Percentiles rank a stretch among this genome's conserved stretches.
These are phyloP conservation scores for Ornithoptera alexandrae DNA, from an alignment of 2,888 invertebrate genomes.

Conservation along the genomic window DNA sequence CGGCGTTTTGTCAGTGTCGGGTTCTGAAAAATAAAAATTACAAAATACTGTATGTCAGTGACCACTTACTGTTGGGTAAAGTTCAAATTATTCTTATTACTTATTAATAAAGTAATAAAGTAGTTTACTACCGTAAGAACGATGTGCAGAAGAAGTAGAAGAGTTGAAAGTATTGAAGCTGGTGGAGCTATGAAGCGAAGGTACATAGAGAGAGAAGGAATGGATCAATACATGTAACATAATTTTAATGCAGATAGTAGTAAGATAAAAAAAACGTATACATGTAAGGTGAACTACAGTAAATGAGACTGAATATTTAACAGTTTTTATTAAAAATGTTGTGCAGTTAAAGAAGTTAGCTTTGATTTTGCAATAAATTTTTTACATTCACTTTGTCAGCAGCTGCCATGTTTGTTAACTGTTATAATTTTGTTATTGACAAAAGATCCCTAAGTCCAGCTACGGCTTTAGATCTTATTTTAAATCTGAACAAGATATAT, in stretches of 20 bases:
- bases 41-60: slow-evolving; percentile 39
- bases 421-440: too few species aligned
- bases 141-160: slow-evolving; percentile 41
- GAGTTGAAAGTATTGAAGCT: slow-evolving; percentile 39
- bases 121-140: slow-evolving; percentile 42
- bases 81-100: slow-evolving; percentile 11
- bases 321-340: too few species aligned
- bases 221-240: slow-evolving; percentile 1
- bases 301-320: too few species aligned
- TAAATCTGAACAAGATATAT: too few species aligned
- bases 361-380: too few species aligned
- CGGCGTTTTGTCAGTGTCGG: slow-evolving; percentile 92
- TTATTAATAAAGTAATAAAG: slow-evolving; percentile 12
- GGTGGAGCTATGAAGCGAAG: slow-evolving; percentile 39
- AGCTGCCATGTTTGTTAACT: too few species aligned
- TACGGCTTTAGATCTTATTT: too few species aligned
- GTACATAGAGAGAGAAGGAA: slow-evolving; percentile 17
- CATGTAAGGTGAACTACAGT: too few species aligned
- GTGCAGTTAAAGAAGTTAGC: too few species aligned
- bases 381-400: too few species aligned
- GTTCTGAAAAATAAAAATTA: slow-evolving; percentile 83
- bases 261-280: neutral
- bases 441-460: too few species aligned
- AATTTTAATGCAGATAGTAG: neutral
- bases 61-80: neutral